These are phyloP conservation scores for Mellivora capensis DNA, from an alignment of 2,113 vertebrate species.

Conservation along the genomic window DNA sequence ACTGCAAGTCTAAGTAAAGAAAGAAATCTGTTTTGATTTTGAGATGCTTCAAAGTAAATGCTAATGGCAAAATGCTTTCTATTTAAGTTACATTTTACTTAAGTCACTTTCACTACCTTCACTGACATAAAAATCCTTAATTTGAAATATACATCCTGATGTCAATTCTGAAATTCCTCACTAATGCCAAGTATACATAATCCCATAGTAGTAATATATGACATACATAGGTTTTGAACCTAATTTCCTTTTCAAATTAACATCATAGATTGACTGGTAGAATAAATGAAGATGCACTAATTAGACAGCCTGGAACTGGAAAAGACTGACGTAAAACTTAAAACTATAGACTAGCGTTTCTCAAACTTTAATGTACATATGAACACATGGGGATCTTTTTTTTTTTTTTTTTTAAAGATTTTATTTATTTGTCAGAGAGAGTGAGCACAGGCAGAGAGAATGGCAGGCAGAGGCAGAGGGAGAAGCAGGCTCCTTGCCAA, in stretches of 20 bases:
- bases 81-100: constrained; percentile 24
- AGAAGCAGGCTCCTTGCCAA: no score
- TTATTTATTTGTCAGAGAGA: no score
- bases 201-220: not conserved
- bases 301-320: not conserved
- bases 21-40: not conserved
- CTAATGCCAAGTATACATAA: not conserved
- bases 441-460: no score
- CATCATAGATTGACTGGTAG: not conserved
- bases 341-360: not conserved
- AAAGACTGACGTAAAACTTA: not conserved
- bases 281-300: not conserved
- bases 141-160: not conserved
- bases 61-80: constrained; percentile 4
- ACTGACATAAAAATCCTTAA: not conserved
- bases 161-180: constrained; percentile 12
- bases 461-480: no score
- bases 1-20: not conserved
- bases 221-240: not conserved
- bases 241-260: not conserved
- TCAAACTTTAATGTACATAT: not conserved
- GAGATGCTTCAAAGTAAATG: not conserved
- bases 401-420: no score
- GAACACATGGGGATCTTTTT: not conserved
- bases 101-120: not conserved